These are phyloP conservation scores for Brenthis ino DNA, from an alignment of 2,888 invertebrate species.

Conservation along the genomic window DNA sequence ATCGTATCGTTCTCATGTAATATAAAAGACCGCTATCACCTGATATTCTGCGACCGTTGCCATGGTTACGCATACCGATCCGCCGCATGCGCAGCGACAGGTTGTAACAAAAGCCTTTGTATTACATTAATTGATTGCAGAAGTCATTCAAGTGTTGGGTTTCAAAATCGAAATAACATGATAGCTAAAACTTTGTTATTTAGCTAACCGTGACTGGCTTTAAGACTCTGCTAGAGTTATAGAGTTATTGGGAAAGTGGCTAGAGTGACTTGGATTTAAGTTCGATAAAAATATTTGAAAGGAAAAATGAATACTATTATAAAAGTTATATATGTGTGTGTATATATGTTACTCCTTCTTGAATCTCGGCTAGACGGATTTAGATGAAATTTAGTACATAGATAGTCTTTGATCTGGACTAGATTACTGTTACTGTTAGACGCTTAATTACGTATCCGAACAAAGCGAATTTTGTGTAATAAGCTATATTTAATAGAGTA, in stretches of 20 bases:
- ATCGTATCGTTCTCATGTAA: slow-evolving; percentile 20
- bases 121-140: slow-evolving; percentile 39
- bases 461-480: no score
- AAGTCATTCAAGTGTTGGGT: slow-evolving; percentile 32
- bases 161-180: slow-evolving; percentile 21
- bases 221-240: background rate
- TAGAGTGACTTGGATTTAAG: no score
- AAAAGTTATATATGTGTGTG: no score
- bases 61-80: slow-evolving; percentile 58
- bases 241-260: background rate
- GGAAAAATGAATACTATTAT: no score
- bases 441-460: no score
- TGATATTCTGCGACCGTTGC: slow-evolving; percentile 48
- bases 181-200: slow-evolving; percentile 13
- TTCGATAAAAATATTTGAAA: no score
- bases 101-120: slow-evolving; percentile 71
- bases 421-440: no score
- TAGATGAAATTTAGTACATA: no score
- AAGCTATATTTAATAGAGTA: no score
- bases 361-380: no score
- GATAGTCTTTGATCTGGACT: no score
- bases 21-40: slow-evolving; percentile 30
- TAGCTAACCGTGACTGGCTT: slow-evolving; percentile 16
- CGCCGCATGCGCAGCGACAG: slow-evolving; percentile 55
- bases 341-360: no score